Percentiles rank a stretch among this genome's conserved stretches.
Conservation (phyloP, 1,140 invertebrate genomes). For the Plodia interpunctella region DNA sequence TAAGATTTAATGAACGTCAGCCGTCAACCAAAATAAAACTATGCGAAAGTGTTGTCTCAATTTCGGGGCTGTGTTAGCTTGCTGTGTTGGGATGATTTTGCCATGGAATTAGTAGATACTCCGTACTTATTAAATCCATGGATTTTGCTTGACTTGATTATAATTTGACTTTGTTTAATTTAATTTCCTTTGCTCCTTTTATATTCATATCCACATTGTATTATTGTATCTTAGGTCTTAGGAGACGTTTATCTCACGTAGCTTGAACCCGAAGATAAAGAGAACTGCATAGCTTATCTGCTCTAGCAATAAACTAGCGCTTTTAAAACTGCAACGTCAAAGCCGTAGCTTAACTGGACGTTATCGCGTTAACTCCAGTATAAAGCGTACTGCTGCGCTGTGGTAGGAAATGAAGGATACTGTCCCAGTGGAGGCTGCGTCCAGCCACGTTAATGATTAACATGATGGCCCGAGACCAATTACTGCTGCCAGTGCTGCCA, state of each 20-base stretch:
- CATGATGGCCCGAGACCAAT: slow-evolving; percentile 66
- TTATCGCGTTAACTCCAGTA: background rate
- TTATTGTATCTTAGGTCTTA: too few species aligned
- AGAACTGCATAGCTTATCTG: too few species aligned
- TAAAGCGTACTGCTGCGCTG: slow-evolving; percentile 1
- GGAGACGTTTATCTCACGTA: too few species aligned
- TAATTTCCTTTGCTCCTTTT: too few species aligned
- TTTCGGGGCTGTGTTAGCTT: slow-evolving; percentile 23
- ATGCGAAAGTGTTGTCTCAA: slow-evolving; percentile 30
- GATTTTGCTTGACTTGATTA: too few species aligned
- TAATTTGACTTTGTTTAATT: too few species aligned
- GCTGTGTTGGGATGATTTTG: too few species aligned
- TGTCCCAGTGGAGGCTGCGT: slow-evolving; percentile 36
- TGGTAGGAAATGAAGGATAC: slow-evolving; percentile 38
- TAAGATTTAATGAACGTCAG: slow-evolving; percentile 53
- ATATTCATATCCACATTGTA: too few species aligned
- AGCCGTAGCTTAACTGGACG: slow-evolving; percentile 21
- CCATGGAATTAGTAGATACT: too few species aligned
- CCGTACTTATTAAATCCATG: too few species aligned
- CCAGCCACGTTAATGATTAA: slow-evolving; percentile 64
- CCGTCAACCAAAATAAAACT: slow-evolving; percentile 37
- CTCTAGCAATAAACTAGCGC: too few species aligned
- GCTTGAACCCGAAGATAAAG: too few species aligned
- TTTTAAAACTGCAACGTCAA: background rate
- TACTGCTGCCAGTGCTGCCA: slow-evolving; percentile 50